Base-by-base conservation (phyloP, 1,140 invertebrate genomes). In the Drosophila lini region DNA sequence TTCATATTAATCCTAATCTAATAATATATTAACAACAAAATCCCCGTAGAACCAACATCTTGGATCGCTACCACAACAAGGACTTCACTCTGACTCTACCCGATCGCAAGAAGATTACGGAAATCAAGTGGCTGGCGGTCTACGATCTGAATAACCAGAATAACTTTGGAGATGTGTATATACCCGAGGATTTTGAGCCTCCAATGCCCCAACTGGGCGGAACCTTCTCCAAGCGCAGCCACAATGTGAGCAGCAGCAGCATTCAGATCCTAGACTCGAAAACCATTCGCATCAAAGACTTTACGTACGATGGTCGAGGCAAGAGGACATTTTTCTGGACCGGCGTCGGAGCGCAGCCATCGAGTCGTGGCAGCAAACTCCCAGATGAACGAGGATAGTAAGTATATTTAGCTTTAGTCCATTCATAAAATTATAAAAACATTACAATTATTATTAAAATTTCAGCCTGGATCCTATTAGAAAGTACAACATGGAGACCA, bases 361-460 rank as follows among this genome's bases (percentile, higher is more conserved):
- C 96, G 5, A 94, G 95, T 10, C 96, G 96, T 74, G 97, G 97
- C 2, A 93, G 92, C 36, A 96, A 96, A 93, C 95, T 98, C 64
- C 97, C 97, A 3, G 97, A 98, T 93, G 97, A 98, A 93, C 95
- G 96, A 78, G 97, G 97, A 94, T 98, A 98, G 97, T 98, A 93
- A 96, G 97, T 95, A 38, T 31, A 36, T 53, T 53, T 7, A 22
- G 6, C 7, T n/a, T 8, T 5, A n/a, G 9, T 2, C 19, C 25
- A 31, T 13, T 15, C 0, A n/a, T 11, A 9, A 28, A 0, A n/a
- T 9, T 25, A 45, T 3, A 22, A 22, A 45, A 45, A 3, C 1
- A 3, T 34, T 1, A 53, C 13, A 1, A 15, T 41, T 42, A 42
- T 47, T 11, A 28, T 28, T 28, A 5, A 15, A 45, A 8, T 56